A percentile compares a stretch with the other conserved stretches of the same genome.
Conservation (phyloP, 2,888 invertebrate genomes). For the Chromoteleia sp. region DNA sequence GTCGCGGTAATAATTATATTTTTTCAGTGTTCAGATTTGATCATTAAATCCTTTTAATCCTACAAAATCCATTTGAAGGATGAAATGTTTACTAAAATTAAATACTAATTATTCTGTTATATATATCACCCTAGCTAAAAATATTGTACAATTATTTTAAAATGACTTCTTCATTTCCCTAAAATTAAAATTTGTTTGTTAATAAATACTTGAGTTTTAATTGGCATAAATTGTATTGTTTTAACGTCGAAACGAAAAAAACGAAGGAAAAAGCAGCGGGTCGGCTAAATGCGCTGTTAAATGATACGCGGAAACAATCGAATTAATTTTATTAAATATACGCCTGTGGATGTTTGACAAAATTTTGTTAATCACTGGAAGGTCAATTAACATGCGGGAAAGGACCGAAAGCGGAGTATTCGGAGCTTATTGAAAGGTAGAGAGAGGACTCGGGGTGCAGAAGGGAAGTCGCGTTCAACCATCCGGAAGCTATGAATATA, state of each 20-base stretch:
- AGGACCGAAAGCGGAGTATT: constrained; percentile 68
- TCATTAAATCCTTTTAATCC: too few species aligned
- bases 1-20: too few species aligned
- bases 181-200: too few species aligned
- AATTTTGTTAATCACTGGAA: constrained; percentile 68
- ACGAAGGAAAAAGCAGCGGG: neutral
- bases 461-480: constrained; percentile 81
- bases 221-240: too few species aligned
- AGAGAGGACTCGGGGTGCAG: constrained; percentile 57
- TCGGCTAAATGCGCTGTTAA: constrained; percentile 1
- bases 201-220: too few species aligned
- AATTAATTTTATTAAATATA: constrained; percentile 53
- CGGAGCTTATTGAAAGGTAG: constrained; percentile 69
- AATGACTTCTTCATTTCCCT: too few species aligned
- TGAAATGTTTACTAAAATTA: too few species aligned
- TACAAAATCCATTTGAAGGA: too few species aligned
- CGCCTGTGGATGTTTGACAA: constrained; percentile 56
- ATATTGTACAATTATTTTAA: too few species aligned
- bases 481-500: constrained; percentile 84
- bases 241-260: neutral
- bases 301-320: constrained; percentile 43
- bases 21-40: too few species aligned
- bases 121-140: too few species aligned
- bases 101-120: too few species aligned
- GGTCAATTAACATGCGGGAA: constrained; percentile 68